These are phyloP conservation scores for Catonia carolina DNA, from an alignment of 2,888 invertebrate genomes.

Conservation along the genomic window DNA sequence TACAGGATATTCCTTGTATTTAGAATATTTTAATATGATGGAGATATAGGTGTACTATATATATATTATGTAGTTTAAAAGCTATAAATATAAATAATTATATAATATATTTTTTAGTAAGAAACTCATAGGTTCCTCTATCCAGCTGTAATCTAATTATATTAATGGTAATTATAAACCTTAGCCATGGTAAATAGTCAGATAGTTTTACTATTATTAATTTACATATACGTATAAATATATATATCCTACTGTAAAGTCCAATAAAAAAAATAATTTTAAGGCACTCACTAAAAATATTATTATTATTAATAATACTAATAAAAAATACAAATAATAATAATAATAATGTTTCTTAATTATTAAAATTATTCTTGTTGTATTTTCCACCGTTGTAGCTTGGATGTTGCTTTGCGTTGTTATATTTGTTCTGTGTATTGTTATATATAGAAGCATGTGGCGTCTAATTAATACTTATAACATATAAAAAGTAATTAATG, in stretches of 20 bases:
- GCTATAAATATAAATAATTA: background rate
- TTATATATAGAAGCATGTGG: slow-evolving; percentile 12
- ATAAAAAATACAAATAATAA: slow-evolving; percentile 3
- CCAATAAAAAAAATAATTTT: background rate
- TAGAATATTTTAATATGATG: too few relatives aligned
- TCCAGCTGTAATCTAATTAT: too few relatives aligned
- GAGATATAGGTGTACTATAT: too few relatives aligned
- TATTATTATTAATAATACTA: background rate
- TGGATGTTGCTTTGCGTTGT: slow-evolving; percentile 24
- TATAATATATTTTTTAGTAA: slow-evolving; percentile 3
- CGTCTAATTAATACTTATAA: too few relatives aligned
- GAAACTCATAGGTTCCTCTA: slow-evolving; percentile 9
- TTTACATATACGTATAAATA: background rate
- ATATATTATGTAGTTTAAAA: too few relatives aligned
- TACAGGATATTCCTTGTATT: too few relatives aligned
- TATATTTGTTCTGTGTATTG: slow-evolving; percentile 22
- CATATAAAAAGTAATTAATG: background rate
- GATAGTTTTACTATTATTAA: background rate
- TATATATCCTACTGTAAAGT: slow-evolving; percentile 7
- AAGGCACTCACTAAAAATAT: background rate
- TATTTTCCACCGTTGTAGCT: slow-evolving; percentile 22
- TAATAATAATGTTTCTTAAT: background rate
- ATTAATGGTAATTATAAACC: too few relatives aligned
- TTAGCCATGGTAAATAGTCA: too few relatives aligned
- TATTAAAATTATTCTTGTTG: slow-evolving; percentile 7